Percentiles rank a stretch among this genome's conserved stretches.
phyloP scores from a whole-genome alignment of 2,797 vertebrate species.

The Myoxocephalus aenaeus region DNA sequence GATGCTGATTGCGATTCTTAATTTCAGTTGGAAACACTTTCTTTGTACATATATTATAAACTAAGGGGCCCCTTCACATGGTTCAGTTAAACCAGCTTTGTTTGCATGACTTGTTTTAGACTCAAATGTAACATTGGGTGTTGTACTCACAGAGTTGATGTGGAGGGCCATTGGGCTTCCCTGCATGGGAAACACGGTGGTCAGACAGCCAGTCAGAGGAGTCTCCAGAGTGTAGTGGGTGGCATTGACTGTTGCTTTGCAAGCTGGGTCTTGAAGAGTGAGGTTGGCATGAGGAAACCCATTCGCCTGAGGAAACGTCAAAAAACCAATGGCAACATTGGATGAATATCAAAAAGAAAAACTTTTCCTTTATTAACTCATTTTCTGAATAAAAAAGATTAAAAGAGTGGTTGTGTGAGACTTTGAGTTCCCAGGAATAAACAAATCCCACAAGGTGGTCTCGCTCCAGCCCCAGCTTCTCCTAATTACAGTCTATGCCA shows the following conservation, averaged over 20 bases:
- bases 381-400: slow-evolving; percentile 42
- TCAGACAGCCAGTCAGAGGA: slow-evolving; percentile 87
- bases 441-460: slow-evolving; percentile 75
- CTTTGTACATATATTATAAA: background rate
- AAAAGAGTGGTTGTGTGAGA: slow-evolving; percentile 38
- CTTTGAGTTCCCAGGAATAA: slow-evolving; percentile 69
- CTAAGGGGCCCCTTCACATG: background rate
- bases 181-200: slow-evolving; percentile 72
- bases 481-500: slow-evolving; percentile 70
- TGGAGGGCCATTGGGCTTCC: slow-evolving; percentile 82
- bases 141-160: slow-evolving; percentile 93
- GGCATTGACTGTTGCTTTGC: slow-evolving; percentile 90
- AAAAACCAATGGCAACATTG: slow-evolving; percentile 36
- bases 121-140: background rate
- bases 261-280: slow-evolving; percentile 90
- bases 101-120: background rate
- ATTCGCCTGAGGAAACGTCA: slow-evolving; percentile 81
- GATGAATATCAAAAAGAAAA: slow-evolving; percentile 44
- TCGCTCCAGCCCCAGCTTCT: slow-evolving; percentile 57
- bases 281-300: slow-evolving; percentile 88
- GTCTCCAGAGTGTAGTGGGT: slow-evolving; percentile 97
- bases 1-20: background rate
- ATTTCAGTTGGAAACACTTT: background rate
- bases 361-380: slow-evolving; percentile 52
- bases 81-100: background rate